Evolutionary conservation across 2,797 vertebrate genomes (phyloP).

Genomic region (Rallus crepitans): DNA sequence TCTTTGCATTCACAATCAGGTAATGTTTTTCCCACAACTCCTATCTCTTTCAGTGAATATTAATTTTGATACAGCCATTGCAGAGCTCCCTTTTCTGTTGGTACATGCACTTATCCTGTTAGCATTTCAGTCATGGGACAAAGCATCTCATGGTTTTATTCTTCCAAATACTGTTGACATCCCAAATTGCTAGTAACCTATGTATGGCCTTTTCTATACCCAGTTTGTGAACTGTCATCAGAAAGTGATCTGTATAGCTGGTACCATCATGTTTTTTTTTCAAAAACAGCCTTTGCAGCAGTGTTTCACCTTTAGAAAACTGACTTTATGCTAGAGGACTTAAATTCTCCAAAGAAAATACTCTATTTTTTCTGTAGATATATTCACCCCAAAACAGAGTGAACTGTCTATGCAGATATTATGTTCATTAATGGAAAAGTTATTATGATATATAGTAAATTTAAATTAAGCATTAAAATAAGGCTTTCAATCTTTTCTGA

Average conservation of each 20-base stretch:
- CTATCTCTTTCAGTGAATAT: neutral
- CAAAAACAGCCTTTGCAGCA: neutral
- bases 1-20: conserved; percentile 15
- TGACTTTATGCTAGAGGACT: neutral
- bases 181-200: neutral
- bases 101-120: neutral
- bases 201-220: neutral
- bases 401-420: neutral
- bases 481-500: neutral
- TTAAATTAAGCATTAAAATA: neutral
- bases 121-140: neutral
- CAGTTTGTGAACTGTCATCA: neutral
- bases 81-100: neutral
- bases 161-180: neutral
- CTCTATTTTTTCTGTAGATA: neutral
- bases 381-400: neutral
- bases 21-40: neutral
- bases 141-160: neutral
- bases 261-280: neutral
- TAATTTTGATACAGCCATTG: neutral
- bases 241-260: neutral
- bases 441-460: neutral
- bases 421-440: neutral
- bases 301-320: neutral
- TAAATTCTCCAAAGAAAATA: neutral